Evolutionary conservation across 2,113 vertebrate species (phyloP), one percentile per base, ranked within the genome.

Genomic region (Meriones unguiculatus): DNA sequence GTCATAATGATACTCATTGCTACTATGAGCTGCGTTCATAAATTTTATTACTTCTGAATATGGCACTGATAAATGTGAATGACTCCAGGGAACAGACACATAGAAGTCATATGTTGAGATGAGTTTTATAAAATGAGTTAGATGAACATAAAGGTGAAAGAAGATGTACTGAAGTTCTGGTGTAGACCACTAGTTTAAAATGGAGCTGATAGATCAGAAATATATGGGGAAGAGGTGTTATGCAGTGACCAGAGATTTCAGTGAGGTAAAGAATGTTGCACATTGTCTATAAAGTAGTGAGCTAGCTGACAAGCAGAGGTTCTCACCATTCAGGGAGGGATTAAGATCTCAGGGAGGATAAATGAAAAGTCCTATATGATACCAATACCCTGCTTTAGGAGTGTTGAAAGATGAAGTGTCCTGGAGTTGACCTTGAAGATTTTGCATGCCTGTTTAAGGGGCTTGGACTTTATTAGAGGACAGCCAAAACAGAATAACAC

Each of bases 11-110:
- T 20, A 89, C 22, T 17, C 28, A 86, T 50, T 94, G 81, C 41
- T 91, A 81, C 82, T 84, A 91, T 52, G 89, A 89, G 75, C 35
- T 62, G 80, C 95, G 95, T 95, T 90, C 86, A 90, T 62, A 91
- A 91, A 93, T 65, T 64, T 84, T 52, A 87, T 85, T 76, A 85
- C 89, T 93, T 96, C 92, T 93, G 70, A 93, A 54, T 89, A 30
- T 10, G 50, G 91, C 94, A 87, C 24, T 72, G 30, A 46, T 78
- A 85, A 82, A 67, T 62, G 20, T 41, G 96, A 75, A 91, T 91
- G 77, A 22, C 17, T 2, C 14, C 28, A 84, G 32, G 22, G 52
- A 65, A 80, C 1, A 69, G 18, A 52, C 78, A 13, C 35, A 1
- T 94, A 87, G 64, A 96, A 93, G 65, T 80, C 30, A 72, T 92